phyloP scores from a whole-genome alignment of 2,113 vertebrate species.

The Varanus salvator region DNA sequence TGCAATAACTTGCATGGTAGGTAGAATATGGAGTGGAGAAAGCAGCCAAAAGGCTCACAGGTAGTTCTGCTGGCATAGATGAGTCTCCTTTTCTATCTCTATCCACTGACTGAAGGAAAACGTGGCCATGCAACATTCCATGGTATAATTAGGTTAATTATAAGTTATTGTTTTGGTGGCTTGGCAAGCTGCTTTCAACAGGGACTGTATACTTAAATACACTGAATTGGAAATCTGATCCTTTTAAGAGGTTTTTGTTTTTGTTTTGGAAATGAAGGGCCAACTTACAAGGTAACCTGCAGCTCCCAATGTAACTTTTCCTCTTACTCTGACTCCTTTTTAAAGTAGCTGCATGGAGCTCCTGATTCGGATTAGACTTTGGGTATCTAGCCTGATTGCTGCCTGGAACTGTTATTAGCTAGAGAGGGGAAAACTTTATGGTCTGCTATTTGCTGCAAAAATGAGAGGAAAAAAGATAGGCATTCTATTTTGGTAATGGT shows the following conservation, averaged over 20 bases:
- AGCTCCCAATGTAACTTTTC: neutral
- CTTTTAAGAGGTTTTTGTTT: neutral
- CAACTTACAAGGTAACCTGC: neutral
- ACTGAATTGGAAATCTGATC: neutral
- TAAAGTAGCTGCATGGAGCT: neutral
- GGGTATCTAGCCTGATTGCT: neutral
- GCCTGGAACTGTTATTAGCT: neutral
- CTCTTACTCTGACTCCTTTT: neutral
- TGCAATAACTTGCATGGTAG: neutral
- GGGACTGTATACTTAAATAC: neutral
- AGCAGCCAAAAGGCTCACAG: neutral
- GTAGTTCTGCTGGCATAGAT: slow-evolving; percentile 2
- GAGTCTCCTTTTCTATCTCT: neutral
- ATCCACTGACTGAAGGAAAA: slow-evolving; percentile 4
- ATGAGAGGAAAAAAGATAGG: neutral
- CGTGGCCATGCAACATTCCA: neutral
- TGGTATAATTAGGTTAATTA: slow-evolving; percentile 10
- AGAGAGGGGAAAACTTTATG: neutral
- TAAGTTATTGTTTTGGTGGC: slow-evolving; percentile 13
- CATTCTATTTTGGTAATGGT: neutral
- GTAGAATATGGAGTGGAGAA: neutral
- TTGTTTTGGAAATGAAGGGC: neutral
- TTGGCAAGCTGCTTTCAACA: neutral
- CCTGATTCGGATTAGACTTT: neutral
- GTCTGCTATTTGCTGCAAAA: neutral